Base-by-base conservation (phyloP, 2,797 vertebrate genomes). In the Tiaroga cobitis region DNA sequence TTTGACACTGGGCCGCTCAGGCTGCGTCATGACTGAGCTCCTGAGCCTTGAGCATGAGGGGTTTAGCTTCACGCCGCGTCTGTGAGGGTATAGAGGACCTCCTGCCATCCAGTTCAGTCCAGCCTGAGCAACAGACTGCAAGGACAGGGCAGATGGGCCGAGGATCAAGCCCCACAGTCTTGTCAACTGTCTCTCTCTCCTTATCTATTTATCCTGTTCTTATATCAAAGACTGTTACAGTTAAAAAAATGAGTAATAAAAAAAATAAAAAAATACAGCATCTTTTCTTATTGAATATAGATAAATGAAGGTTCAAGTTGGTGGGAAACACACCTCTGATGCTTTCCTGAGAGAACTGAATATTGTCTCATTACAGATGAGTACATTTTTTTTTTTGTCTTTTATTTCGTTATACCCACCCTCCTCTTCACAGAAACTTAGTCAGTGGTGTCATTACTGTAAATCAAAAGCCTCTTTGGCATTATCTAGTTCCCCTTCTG, bases 401-500 rank as follows among this genome's bases (percentile, higher is more conserved):
- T 90, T 91, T 89, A 85, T 77, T 85, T 73, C 1, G 1, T 54
- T 67, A n/a, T n/a, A n/a, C 67, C 3, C 46, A 19, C 37, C 29
- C 54, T 69, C 39, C 34, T 18, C 73, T 67, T 81, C 61, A 65
- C 74, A 86, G 82, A 88, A 86, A 85, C 77, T 46, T 89, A 80
- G 88, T 87, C 79, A 88, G 80, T 32, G 69, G 82, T 94, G 93
- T 96, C 93, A 94, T 95, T 95, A 95, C 96, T 95, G 96, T 97
- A 96, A 98, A 97, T 96, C 96, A 97, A 94, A 97, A 96, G 94
- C 90, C 95, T 95, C 95, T 94, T 93, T 95, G 95, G 96, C 96
- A 96, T 97, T 96, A 96, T 96, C 96, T 94, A 86, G 93, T 94
- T 96, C 96, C 95, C 96, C 96, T 97, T 97, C 96, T 97, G 97